phyloP scores from a whole-genome alignment of 2,888 invertebrate species.

The Phyllotreta cruciferae region DNA sequence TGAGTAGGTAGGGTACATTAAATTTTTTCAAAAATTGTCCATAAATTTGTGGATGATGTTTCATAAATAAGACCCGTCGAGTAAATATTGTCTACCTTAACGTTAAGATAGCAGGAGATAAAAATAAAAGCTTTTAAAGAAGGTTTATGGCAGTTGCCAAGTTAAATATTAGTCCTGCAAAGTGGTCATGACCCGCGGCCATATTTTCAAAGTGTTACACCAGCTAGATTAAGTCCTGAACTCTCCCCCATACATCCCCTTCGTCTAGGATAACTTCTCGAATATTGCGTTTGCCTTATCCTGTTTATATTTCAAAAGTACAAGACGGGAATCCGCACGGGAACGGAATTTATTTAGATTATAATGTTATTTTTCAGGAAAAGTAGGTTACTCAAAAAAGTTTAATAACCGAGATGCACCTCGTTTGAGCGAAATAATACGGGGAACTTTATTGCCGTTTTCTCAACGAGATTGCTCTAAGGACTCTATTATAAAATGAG shows the following conservation, averaged over 20 bases:
- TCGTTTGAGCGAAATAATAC: no score
- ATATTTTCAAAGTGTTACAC: slow-evolving; percentile 21
- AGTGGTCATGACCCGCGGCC: slow-evolving; percentile 15
- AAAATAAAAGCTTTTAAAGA: slow-evolving; percentile 9
- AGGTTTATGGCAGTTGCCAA: slow-evolving; percentile 9
- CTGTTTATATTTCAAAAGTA: slow-evolving; percentile 20
- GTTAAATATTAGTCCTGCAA: slow-evolving; percentile 23
- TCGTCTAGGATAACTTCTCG: slow-evolving; percentile 13
- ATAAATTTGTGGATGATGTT: no score
- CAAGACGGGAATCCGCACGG: slow-evolving; percentile 13
- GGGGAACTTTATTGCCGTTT: no score
- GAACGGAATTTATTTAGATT: slow-evolving; percentile 16
- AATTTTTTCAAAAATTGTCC: no score
- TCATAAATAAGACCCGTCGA: no score
- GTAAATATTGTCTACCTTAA: not conserved
- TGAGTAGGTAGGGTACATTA: no score
- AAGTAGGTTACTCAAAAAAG: not conserved
- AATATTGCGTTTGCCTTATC: slow-evolving; percentile 6
- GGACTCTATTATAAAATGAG: not conserved
- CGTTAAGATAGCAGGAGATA: not conserved
- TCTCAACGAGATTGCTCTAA: not conserved
- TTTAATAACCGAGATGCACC: no score
- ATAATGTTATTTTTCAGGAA: slow-evolving; percentile 15
- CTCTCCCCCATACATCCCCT: slow-evolving; percentile 5
- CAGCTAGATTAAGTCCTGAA: slow-evolving; percentile 16